phyloP scores from a whole-genome alignment of 2,113 vertebrate genomes.

The Pteropus alecto region DNA sequence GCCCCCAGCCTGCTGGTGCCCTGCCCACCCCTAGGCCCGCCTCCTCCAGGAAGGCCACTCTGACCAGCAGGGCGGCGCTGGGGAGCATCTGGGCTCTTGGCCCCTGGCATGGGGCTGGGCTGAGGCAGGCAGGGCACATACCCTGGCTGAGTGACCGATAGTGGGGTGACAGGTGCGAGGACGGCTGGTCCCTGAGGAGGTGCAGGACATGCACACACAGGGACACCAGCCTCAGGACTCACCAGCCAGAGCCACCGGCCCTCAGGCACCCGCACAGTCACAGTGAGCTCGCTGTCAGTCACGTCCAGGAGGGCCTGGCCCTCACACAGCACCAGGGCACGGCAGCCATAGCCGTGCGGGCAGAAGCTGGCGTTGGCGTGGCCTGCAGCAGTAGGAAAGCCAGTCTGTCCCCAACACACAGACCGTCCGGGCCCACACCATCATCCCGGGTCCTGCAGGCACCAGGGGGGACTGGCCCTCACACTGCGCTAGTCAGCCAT shows the following conservation, averaged over 20 bases:
- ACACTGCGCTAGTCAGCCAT: rapidly evolving
- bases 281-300: constrained; percentile 89
- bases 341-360: constrained; percentile 93
- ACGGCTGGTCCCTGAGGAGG: not conserved
- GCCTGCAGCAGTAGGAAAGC: constrained; percentile 81
- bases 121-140: not conserved
- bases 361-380: constrained; percentile 92
- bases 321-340: constrained; percentile 90
- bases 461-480: rapidly evolving
- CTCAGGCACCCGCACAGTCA: constrained; percentile 91
- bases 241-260: constrained; percentile 95
- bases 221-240: constrained; percentile 37
- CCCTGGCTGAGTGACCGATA: rapidly evolving
- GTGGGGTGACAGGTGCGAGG: not conserved
- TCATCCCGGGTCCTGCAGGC: not conserved
- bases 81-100: not conserved
- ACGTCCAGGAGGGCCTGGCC: constrained; percentile 91
- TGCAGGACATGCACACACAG: rapidly evolving
- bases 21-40: not conserved
- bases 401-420: not conserved
- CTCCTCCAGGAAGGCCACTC: not conserved
- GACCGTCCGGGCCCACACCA: too few relatives aligned
- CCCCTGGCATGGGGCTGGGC: not conserved
- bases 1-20: not conserved
- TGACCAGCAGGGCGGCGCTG: not conserved